These are phyloP conservation scores for Struthio camelus DNA, from an alignment of 2,113 vertebrate species.

Conservation along the genomic window DNA sequence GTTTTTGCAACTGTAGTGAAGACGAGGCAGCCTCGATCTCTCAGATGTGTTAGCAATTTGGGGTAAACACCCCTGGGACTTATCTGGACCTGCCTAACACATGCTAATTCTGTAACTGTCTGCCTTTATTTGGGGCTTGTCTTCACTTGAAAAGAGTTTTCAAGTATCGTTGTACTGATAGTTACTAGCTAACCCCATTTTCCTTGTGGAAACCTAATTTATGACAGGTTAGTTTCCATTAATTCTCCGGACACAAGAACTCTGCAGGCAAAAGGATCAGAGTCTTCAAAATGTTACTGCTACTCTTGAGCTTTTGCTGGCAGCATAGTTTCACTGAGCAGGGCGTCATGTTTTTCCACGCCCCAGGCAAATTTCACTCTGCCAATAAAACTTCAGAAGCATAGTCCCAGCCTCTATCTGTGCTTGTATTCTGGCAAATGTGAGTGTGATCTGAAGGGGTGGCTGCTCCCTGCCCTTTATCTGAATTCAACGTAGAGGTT, in stretches of 20 bases:
- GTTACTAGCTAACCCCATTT: not conserved
- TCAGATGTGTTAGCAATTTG: not conserved
- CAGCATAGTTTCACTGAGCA: not conserved
- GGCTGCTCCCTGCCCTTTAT: not conserved
- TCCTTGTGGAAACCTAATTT: not conserved
- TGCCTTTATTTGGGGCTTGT: not conserved
- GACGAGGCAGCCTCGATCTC: not conserved
- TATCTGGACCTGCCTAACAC: not conserved
- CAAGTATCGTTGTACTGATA: not conserved
- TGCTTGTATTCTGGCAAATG: not conserved
- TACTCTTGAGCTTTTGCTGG: not conserved
- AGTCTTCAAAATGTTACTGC: not conserved
- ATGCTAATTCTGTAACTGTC: not conserved
- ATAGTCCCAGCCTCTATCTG: not conserved
- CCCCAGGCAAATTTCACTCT: not conserved
- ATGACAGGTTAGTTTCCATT: not conserved
- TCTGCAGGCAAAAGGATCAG: not conserved
- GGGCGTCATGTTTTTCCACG: not conserved
- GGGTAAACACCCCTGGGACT: not conserved
- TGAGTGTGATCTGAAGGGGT: not conserved
- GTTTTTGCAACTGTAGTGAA: not conserved
- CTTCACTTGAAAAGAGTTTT: slow-evolving; percentile 7
- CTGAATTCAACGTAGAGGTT: not conserved
- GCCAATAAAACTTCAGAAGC: not conserved
- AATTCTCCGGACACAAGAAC: not conserved